Base-by-base conservation (phyloP, 2,113 vertebrate species). In the Tenebrosternarchus preto region DNA sequence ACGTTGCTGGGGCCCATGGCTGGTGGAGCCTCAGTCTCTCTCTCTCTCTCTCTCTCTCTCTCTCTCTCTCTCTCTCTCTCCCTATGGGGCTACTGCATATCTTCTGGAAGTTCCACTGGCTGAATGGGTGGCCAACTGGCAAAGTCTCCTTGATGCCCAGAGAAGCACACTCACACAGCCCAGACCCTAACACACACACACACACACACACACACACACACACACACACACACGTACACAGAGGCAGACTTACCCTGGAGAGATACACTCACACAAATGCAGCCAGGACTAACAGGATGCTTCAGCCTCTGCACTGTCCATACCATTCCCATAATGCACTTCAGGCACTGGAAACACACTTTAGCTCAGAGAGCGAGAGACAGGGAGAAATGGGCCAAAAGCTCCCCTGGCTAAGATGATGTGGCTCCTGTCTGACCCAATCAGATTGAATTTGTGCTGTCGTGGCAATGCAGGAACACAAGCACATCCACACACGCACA, bases 261-360 rank as follows among this genome's bases (percentile, higher is more conserved):
- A 53, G 46, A 77, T 27, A 75, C 55, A 57, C 36, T 50, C 72
- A 15, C 36, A 33, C 15, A 33, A 57, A 81, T 15, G 5, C 19
- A 57, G 9, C 22, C 60, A 25, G 53, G 68, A 33, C 61, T 56
- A 75, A 78, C 55, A 80, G 76, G 36, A 61, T 55, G 15, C 29
- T 55, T 43, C 50, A 59, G 43, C 63, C 22, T 57, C 56, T 25
- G 25, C 73, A 57, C 60, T 72, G 78, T 63, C 71, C 55, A 20
- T 71, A 31, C 59, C 77, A 59, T 31, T 77, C 80, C 66, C 72
- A 83, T 80, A 73, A 78, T 78, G 59, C 64, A 73, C 81, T 63
- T 25, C 25, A 81, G 82, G 76, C 70, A 7, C 6, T 66, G 46
- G 31, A 56, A 22, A 33, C 50, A 50, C 50, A 50, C 46, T 66